Conservation (phyloP, 2,797 vertebrate genomes). For the Myoxocephalus aenaeus region DNA sequence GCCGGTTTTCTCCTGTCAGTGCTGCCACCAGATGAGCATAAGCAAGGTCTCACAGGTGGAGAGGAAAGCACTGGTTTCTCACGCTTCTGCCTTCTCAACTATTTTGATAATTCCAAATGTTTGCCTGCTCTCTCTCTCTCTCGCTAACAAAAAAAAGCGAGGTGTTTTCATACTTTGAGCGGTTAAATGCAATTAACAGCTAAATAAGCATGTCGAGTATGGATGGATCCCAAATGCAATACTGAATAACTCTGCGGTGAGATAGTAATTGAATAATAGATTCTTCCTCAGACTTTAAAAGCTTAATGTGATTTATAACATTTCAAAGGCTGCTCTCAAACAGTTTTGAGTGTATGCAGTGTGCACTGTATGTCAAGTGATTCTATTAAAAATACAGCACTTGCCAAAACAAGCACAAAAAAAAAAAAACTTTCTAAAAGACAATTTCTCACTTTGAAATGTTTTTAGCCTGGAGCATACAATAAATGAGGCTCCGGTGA, state of each 20-base stretch:
- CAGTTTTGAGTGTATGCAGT: constrained; percentile 18
- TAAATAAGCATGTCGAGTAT: constrained; percentile 10
- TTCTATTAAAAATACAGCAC: constrained; percentile 55
- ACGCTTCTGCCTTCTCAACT: constrained; percentile 1
- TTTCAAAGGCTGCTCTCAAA: constrained; percentile 43
- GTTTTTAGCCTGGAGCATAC: constrained; percentile 71
- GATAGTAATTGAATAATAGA: constrained; percentile 31
- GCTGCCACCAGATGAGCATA: constrained; percentile 70
- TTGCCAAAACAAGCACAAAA: constrained; percentile 38
- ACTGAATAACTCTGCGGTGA: constrained; percentile 20
- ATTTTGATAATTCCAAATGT: constrained; percentile 6
- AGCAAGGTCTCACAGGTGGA: constrained; percentile 74
- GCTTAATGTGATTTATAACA: constrained; percentile 37
- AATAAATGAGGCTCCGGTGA: constrained; percentile 73
- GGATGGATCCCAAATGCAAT: background rate
- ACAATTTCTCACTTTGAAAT: constrained; percentile 73
- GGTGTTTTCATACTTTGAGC: background rate
- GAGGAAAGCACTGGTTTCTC: constrained; percentile 34
- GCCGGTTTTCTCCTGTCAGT: constrained; percentile 80
- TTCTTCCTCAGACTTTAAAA: constrained; percentile 24
- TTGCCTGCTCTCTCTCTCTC: background rate
- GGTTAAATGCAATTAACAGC: constrained; percentile 33
- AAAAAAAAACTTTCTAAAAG: constrained; percentile 42
- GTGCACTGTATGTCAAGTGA: constrained; percentile 44
- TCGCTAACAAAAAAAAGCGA: background rate